These are phyloP conservation scores for Eleutherodactylus coqui DNA, from an alignment of 2,797 vertebrate genomes.

Conservation along the genomic window DNA sequence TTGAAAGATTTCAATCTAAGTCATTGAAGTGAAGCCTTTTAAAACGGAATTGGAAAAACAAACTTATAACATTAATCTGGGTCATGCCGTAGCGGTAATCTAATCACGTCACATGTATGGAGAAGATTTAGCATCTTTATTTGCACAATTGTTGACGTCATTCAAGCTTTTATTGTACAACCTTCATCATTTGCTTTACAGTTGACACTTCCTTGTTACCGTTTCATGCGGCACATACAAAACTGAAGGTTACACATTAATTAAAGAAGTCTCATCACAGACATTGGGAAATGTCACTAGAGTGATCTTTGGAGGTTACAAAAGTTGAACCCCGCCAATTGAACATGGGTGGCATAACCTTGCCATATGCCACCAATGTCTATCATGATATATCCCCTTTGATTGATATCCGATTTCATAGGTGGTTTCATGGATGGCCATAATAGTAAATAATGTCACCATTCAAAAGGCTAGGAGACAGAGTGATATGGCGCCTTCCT, in stretches of 20 bases:
- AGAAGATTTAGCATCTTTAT: no score
- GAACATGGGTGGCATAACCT: no score
- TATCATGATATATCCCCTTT: no score
- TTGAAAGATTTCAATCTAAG: not conserved
- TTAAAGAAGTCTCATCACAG: not conserved
- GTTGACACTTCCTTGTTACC: not conserved
- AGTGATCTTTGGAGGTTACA: no score
- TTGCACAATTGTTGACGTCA: not conserved
- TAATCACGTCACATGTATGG: conserved; percentile 1
- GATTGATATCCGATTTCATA: no score
- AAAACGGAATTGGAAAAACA: not conserved
- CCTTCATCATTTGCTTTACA: not conserved
- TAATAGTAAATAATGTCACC: no score
- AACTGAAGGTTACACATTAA: not conserved
- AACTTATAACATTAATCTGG: not conserved
- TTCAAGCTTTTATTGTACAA: not conserved
- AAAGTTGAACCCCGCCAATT: no score
- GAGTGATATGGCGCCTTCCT: no score
- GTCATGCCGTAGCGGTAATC: not conserved
- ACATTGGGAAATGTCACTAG: not conserved
- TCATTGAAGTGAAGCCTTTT: not conserved
- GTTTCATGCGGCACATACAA: not conserved
- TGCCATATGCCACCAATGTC: no score
- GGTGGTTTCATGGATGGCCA: no score
- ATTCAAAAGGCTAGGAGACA: no score